A percentile compares a stretch with the other conserved stretches of the same genome.
Evolutionary conservation across 2,113 vertebrate species (phyloP).

Genomic region (Anser cygnoides): DNA sequence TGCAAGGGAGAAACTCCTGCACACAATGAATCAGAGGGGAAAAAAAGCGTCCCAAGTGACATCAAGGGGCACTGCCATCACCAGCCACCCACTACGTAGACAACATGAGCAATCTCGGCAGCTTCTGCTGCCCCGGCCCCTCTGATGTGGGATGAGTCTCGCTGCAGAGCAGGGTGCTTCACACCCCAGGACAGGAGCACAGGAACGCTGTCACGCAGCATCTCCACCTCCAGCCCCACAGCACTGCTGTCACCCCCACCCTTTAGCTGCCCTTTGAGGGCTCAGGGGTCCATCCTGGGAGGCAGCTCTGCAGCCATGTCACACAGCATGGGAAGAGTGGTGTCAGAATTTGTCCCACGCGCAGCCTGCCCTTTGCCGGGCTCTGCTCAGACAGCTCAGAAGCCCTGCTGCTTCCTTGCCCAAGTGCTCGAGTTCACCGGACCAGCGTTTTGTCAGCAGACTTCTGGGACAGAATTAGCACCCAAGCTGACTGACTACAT

Average conservation of each 20-base stretch:
- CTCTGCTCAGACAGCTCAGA: not conserved
- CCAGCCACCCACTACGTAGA: not conserved
- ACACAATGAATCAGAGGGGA: not conserved
- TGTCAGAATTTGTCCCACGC: rapidly evolving
- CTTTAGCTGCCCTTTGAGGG: not conserved
- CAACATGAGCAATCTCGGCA: rapidly evolving
- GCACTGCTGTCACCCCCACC: rapidly evolving
- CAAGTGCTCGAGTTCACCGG: not conserved
- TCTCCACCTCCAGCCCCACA: rapidly evolving
- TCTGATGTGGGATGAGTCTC: not conserved
- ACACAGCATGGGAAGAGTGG: rapidly evolving
- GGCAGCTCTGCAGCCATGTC: not conserved
- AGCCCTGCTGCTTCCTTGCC: not conserved
- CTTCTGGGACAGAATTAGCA: rapidly evolving
- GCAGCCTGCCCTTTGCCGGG: rapidly evolving
- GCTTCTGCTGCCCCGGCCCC: not conserved
- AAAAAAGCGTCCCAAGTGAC: not conserved
- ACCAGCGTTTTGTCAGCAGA: rapidly evolving
- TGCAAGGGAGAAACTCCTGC: rapidly evolving
- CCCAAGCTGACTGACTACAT: not conserved
- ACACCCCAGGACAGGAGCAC: rapidly evolving
- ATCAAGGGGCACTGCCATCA: rapidly evolving
- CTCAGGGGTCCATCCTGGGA: rapidly evolving
- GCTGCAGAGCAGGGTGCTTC: rapidly evolving
- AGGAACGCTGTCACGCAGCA: not conserved